phyloP scores from a whole-genome alignment of 2,888 invertebrate genomes.

The Sphaerophoria taeniata region DNA sequence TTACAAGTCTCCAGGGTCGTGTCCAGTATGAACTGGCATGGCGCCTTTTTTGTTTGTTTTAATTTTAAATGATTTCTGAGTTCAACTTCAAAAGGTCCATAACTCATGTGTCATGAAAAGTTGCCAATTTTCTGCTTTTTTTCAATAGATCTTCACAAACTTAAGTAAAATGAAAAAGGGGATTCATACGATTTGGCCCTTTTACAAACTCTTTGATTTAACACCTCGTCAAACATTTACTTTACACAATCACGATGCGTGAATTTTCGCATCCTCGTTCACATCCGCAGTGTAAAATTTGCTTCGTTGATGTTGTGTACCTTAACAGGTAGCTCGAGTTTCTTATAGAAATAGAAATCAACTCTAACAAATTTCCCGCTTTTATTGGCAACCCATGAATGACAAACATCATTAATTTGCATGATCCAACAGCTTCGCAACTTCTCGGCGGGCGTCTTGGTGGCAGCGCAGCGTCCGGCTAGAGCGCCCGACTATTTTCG shows the following conservation, averaged over 20 bases:
- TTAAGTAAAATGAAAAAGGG: not conserved
- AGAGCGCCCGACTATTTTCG: conserved; percentile 56
- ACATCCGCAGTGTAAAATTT: not conserved
- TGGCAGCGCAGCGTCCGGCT: not conserved
- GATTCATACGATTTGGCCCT: not conserved
- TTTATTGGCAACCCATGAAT: conserved; percentile 60
- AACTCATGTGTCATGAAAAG: no score
- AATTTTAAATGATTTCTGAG: no score
- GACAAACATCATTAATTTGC: conserved; percentile 45
- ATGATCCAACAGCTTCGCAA: not conserved
- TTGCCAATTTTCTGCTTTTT: no score
- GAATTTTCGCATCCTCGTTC: conserved; percentile 22
- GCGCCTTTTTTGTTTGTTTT: no score
- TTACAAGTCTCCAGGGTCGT: no score
- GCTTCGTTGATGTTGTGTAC: not conserved
- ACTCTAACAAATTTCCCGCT: conserved; percentile 25
- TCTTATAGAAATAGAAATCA: not conserved
- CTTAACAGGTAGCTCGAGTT: conserved; percentile 44
- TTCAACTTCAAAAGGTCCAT: no score
- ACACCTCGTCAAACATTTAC: conserved; percentile 65
- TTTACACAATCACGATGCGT: conserved; percentile 16
- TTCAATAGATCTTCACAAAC: conserved; percentile 32
- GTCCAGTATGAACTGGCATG: no score
- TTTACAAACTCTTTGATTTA: conserved; percentile 54
- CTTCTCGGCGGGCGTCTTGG: not conserved